Evolutionary conservation across 2,113 vertebrate species (phyloP).

Genomic region (Erythrocercus mccallii): DNA sequence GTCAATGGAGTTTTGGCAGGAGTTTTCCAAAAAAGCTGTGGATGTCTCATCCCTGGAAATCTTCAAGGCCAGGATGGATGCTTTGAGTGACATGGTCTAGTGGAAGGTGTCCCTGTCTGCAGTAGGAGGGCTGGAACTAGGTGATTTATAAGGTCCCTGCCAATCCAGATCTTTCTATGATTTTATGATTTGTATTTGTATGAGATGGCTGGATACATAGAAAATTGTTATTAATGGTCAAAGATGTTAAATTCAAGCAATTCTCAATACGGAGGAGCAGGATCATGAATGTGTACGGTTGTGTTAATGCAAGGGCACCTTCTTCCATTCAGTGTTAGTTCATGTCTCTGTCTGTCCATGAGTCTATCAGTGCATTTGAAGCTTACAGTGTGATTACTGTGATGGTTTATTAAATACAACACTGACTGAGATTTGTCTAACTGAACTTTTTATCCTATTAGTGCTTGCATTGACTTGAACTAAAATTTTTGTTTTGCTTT

Average conservation of each 20-base stretch:
- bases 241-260: background rate
- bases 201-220: background rate
- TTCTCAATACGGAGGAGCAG: background rate
- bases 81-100: background rate
- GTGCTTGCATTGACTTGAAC: background rate
- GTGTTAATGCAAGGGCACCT: background rate
- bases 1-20: too few relatives aligned
- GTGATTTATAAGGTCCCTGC: background rate
- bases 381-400: background rate
- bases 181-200: background rate
- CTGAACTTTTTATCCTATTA: background rate
- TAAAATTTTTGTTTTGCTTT: background rate
- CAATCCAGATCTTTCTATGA: background rate
- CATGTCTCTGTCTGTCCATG: background rate
- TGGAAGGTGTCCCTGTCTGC: background rate
- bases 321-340: background rate
- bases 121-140: background rate
- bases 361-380: background rate
- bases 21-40: background rate
- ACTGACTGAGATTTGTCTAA: background rate
- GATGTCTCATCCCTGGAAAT: background rate
- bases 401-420: background rate
- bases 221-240: background rate
- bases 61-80: background rate
- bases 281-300: background rate